Base-by-base conservation (phyloP, 2,888 invertebrate genomes). In the Drosophila maculinotata region DNA sequence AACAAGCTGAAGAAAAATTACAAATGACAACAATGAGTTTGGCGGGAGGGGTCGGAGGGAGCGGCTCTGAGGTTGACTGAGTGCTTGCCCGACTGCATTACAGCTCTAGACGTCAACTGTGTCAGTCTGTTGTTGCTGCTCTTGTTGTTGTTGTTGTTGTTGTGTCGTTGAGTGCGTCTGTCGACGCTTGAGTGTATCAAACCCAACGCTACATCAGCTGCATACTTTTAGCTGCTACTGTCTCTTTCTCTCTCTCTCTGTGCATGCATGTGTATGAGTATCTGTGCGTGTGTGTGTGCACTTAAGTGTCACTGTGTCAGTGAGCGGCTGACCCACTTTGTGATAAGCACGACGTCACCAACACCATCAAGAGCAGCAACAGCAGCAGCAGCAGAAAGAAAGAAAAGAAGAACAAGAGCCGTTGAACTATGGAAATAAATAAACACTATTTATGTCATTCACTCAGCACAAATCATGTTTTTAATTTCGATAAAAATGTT, bases 141-240 rank as follows among this genome's bases (percentile, higher is more conserved):
- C 42, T 12, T 39, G 49, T 9, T 38, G 69, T 6, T 56, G 63
- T 14, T 58, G 53, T 10, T 59, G 47, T 12, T 45, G 71, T 39
- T 63, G 45, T 60, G 71, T 33, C 58, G 80, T 67, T 80, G 81
- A 83, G 81, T 80, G 81, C 76, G 82, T 69, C 88, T 85, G 86
- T 86, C 80, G 88, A 70, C 83, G 83, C 75, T 82, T 69, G 83
- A 82, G 88, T 82, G 87, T 86, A 86, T 85, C 87, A 87, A 82
- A 64, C 49, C 62, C 74, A 76, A 74, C 70, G 76, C 70, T 62
- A 78, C 79, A 85, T 81, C 82, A 71, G 82, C 72, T 78, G 80
- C 80, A 79, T 81, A 78, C 75, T 71, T 70, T 74, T 42, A 65
- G 75, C 63, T 41, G 65, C 52, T 51, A 81, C 71, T 70, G 60